Evolutionary conservation across 2,888 invertebrate species (phyloP), one percentile per base, ranked within the genome.

Genomic region (Agapostemon virescens): DNA sequence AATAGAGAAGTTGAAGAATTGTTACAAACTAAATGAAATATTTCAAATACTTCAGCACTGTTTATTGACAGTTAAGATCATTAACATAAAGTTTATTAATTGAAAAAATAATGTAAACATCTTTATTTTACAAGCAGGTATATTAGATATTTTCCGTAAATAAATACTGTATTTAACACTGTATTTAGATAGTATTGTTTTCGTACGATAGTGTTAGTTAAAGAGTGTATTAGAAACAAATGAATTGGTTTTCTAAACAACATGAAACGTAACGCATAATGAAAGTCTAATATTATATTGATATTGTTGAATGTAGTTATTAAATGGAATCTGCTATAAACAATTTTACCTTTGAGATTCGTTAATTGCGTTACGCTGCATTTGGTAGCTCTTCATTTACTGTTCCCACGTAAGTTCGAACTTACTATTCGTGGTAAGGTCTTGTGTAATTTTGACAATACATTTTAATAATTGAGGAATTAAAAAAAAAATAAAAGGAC

Each of bases 341-440:
- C 81, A 72, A 68, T 36, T 80, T 84, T 79, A 89, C 89, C 85
- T 86, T 88, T 81, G 79, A 73, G 77, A 74, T 83, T 79, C 77
- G 83, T 73, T 79, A 73, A 83, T 61, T 76, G 76, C 80, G 79
- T 86, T 83, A 81, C 75, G 85, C 82, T 81, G 84, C 83, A 84
- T 84, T 83, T 84, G 87, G 84, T 76, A 82, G 73, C 61, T 82
- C 86, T 86, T 87, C 88, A 90, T 90, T 87, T 88, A 90, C 83
- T 49, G 71, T 58, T 33, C 26, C 55, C 40, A 69, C 81, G 67
- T 72, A 66, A 70, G 73, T 77, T 71, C 38, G 61, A 71, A 82
- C 66, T 66, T 78, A 77, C 67, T 68, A 78, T 68, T 79, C 68
- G 70, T 42, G 42, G 55, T 64, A 38, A 67, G 74, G 69, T 74